Evolutionary conservation across 1,140 invertebrate species (phyloP).

Genomic region (Drosophila asahinai): DNA sequence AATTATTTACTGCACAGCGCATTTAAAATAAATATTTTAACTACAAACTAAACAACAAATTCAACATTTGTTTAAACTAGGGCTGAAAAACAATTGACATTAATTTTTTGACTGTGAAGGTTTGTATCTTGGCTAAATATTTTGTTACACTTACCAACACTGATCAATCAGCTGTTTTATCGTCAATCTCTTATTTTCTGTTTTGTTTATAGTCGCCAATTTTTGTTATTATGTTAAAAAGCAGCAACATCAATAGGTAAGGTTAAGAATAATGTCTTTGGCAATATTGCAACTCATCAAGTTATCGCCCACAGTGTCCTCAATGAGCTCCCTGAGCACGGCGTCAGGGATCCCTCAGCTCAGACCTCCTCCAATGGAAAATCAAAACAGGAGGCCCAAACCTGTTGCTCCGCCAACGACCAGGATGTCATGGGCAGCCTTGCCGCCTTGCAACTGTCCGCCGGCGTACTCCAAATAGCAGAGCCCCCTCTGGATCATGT

Average conservation of each 20-base stretch:
- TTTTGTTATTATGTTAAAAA: slow-evolving; percentile 68
- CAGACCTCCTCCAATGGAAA: slow-evolving; percentile 5
- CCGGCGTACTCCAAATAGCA: slow-evolving; percentile 67
- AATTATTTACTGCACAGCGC: slow-evolving; percentile 57
- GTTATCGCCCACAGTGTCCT: slow-evolving; percentile 43
- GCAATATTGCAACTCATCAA: no score
- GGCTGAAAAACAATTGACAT: neutral
- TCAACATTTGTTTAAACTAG: neutral
- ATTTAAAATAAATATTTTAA: slow-evolving; percentile 21
- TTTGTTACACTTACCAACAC: slow-evolving; percentile 3
- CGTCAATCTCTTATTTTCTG: slow-evolving; percentile 2
- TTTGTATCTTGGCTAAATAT: neutral
- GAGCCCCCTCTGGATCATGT: slow-evolving; percentile 66
- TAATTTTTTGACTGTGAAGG: neutral
- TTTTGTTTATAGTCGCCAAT: slow-evolving; percentile 21
- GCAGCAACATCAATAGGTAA: slow-evolving; percentile 79
- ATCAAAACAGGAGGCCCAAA: neutral
- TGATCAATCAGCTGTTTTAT: slow-evolving; percentile 36
- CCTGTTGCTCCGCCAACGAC: slow-evolving; percentile 16
- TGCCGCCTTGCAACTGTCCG: slow-evolving; percentile 63
- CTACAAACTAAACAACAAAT: slow-evolving; percentile 2
- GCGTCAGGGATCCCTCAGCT: neutral
- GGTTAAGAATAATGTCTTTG: neutral
- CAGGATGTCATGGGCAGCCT: slow-evolving; percentile 41
- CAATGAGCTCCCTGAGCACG: slow-evolving; percentile 40